Evolutionary conservation across 2,113 vertebrate genomes (phyloP).

Genomic region (Columba janthina): DNA sequence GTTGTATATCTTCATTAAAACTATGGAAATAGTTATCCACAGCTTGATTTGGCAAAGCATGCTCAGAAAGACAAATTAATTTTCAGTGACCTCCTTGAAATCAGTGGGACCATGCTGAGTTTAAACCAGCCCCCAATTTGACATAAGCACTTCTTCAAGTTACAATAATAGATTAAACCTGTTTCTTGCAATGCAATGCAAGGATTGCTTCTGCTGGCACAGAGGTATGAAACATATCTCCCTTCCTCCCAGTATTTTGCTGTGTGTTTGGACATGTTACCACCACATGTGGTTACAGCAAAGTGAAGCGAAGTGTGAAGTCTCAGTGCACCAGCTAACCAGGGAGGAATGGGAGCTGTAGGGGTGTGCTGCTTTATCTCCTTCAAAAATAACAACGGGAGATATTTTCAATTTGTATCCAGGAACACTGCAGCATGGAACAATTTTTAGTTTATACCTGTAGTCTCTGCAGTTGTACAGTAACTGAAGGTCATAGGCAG

Average conservation of each 20-base stretch:
- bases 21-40: conserved; percentile 24
- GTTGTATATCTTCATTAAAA: conserved; percentile 42
- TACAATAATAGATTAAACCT: background rate
- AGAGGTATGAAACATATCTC: background rate
- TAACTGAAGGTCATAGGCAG: background rate
- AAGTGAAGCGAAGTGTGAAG: background rate
- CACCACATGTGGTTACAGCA: fast-evolving
- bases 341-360: background rate
- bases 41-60: conserved; percentile 39
- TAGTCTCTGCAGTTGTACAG: background rate
- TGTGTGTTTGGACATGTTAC: background rate
- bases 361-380: background rate
- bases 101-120: background rate
- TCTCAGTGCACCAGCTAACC: background rate
- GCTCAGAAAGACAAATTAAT: conserved; percentile 10
- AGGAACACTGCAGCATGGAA: background rate
- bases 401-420: background rate
- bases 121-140: background rate
- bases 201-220: background rate
- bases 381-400: background rate
- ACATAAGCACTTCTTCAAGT: background rate
- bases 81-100: background rate
- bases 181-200: background rate
- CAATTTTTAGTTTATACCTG: background rate
- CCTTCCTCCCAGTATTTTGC: background rate